These are phyloP conservation scores for Cheirogaleus medius DNA, from an alignment of 2,113 vertebrate species.

Conservation along the genomic window DNA sequence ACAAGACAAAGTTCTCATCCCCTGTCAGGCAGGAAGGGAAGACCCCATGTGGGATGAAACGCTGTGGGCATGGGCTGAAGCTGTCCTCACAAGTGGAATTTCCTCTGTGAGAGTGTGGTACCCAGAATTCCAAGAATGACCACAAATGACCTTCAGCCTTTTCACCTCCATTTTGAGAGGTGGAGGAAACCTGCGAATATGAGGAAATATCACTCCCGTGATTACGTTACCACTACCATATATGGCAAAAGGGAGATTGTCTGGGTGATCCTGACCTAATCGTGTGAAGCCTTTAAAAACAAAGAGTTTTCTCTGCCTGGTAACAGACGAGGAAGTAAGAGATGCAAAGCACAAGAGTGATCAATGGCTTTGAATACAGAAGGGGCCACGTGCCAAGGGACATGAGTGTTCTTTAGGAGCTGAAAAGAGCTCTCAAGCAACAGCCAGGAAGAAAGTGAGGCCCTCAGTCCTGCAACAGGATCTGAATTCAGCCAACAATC, in stretches of 20 bases:
- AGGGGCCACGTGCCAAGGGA: neutral
- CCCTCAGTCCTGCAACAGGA: neutral
- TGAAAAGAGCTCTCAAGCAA: neutral
- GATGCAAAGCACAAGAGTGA: neutral
- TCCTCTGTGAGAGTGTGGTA: neutral
- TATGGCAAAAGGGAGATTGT: neutral
- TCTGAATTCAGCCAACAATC: neutral
- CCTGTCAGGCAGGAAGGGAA: neutral
- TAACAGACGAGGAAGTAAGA: neutral
- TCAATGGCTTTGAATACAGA: neutral
- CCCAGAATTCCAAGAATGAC: neutral
- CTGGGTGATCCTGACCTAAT: neutral
- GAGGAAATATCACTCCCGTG: too few species aligned
- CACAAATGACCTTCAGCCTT: neutral
- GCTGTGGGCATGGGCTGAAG: fast-evolving
- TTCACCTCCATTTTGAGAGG: neutral
- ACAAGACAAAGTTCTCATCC: neutral
- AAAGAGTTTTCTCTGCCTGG: neutral
- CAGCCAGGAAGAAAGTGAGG: neutral
- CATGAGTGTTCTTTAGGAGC: neutral
- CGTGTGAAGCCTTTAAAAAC: neutral
- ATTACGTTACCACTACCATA: too few species aligned
- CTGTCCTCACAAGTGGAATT: neutral
- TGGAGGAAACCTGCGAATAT: too few species aligned
- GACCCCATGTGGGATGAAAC: neutral